These are phyloP conservation scores for Thymelicus acteon DNA, from an alignment of 2,888 invertebrate genomes.

Conservation along the genomic window DNA sequence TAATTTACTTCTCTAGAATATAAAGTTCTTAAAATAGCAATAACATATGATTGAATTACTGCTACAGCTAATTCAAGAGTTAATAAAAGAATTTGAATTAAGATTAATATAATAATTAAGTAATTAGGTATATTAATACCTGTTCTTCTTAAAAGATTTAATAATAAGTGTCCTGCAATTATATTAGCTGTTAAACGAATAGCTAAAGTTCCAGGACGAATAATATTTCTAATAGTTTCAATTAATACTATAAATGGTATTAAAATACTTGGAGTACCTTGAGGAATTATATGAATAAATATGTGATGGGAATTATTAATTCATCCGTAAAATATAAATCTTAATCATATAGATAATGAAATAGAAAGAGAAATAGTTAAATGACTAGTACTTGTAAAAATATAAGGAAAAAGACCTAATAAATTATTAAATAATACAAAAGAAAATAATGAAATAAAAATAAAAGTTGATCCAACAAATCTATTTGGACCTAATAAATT, in stretches of 20 bases:
- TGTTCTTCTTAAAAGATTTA: conserved; percentile 84
- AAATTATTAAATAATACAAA: conserved; percentile 88
- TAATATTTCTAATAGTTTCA: conserved; percentile 90
- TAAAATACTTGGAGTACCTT: conserved; percentile 86
- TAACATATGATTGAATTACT: conserved; percentile 88
- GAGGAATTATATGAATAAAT: conserved; percentile 88
- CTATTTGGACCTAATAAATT: conserved; percentile 75
- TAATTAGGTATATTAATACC: conserved; percentile 54
- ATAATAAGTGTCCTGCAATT: conserved; percentile 89
- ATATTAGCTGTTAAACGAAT: conserved; percentile 91
- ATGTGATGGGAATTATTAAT: conserved; percentile 86
- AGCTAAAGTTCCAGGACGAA: conserved; percentile 88
- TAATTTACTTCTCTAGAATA: conserved; percentile 88
- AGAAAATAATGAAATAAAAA: conserved; percentile 84
- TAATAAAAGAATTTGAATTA: conserved; percentile 80
- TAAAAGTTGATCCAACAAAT: conserved; percentile 78
- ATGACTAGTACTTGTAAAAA: conserved; percentile 89
- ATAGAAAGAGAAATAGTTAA: conserved; percentile 84
- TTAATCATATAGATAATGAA: conserved; percentile 86
- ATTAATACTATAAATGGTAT: conserved; percentile 91
- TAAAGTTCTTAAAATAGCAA: conserved; percentile 86
- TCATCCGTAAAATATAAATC: conserved; percentile 88
- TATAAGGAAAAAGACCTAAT: conserved; percentile 88
- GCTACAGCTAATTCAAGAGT: conserved; percentile 86
- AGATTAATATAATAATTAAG: conserved; percentile 64